Evolutionary conservation across 2,888 invertebrate species (phyloP), one percentile per base, ranked within the genome.

Genomic region (Heliconius ismenius): DNA sequence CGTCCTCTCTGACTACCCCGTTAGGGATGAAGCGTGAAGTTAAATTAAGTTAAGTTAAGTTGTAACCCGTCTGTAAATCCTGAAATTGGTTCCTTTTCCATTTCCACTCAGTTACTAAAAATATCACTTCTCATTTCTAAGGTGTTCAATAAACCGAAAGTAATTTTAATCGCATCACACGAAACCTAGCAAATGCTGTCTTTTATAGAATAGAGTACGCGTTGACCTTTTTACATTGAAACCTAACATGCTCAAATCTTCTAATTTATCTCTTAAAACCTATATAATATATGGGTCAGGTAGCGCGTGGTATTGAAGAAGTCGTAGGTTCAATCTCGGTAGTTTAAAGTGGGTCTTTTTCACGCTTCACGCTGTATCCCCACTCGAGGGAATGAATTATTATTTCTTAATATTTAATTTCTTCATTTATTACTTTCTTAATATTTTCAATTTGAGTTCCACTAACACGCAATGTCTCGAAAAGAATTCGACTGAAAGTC

Each of bases 161-260:
- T 70, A 70, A 70, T 70, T 70, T 32, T 70, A 70, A 70, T 70
- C 70, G 70, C 70, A 70, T 70, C 70, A 70, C 15, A 32, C 15
- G 70, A 70, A 70, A 54, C 70, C 70, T 58, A 58, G 58, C n/a
- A 70, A 70, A 28, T 70, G 70, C 58, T 58, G 70, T 70, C 70
- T 58, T 58, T 70, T 70, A 58, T 58, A 70, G 32, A 58, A 32
- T 58, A 70, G n/a, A 70, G 24, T 58, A 70, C 54, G 32, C 58
- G 58, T 32, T 70, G 70, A 70, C 70, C 70, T 70, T 70, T 70
- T 58, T 70, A 70, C 58, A 70, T 70, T 58, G 70, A 70, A 70
- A 70, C 70, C 58, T 70, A 58, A 70, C 54, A 70, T 58, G 70
- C 54, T 58, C 36, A 70, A 70, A 70, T 70, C 70, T 70, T 70